Conservation (phyloP, 1,140 invertebrate species). For the Eriosoma lanigerum region DNA sequence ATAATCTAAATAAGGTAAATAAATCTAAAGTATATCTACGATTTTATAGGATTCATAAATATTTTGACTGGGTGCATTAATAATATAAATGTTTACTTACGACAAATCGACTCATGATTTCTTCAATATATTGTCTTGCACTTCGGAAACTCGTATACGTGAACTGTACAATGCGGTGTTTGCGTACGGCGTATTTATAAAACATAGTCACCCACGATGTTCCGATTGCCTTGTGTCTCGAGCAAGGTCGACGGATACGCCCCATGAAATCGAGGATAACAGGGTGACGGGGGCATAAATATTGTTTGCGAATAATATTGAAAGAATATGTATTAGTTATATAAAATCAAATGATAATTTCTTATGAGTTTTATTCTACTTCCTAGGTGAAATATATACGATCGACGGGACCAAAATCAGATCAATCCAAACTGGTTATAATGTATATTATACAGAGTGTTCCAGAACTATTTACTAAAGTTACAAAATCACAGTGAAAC, state of each 20-base stretch:
- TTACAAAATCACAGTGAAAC: too few species aligned
- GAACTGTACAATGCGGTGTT: background rate
- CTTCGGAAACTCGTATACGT: background rate
- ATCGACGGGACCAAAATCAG: slow-evolving; percentile 19
- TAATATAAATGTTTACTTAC: slow-evolving; percentile 51
- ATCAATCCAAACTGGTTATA: slow-evolving; percentile 33
- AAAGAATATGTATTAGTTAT: too few species aligned
- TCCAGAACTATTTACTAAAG: too few species aligned
- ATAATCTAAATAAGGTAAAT: too few species aligned
- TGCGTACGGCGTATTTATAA: slow-evolving; percentile 28
- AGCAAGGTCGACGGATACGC: slow-evolving; percentile 43
- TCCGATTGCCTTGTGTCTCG: slow-evolving; percentile 22
- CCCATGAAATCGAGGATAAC: slow-evolving; percentile 1
- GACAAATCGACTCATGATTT: slow-evolving; percentile 45
- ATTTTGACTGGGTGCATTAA: too few species aligned
- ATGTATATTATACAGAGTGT: too few species aligned
- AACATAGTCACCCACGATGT: background rate
- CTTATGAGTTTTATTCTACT: background rate
- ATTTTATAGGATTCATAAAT: too few species aligned
- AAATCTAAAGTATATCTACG: too few species aligned
- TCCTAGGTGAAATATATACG: slow-evolving; percentile 5
- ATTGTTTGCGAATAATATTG: too few species aligned
- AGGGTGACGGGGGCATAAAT: background rate
- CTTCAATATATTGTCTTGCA: slow-evolving; percentile 36
- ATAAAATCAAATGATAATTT: background rate